Evolutionary conservation across 2,888 invertebrate genomes (phyloP), one percentile per base, ranked within the genome.

Genomic region (Thecocarcelia acutangulata): DNA sequence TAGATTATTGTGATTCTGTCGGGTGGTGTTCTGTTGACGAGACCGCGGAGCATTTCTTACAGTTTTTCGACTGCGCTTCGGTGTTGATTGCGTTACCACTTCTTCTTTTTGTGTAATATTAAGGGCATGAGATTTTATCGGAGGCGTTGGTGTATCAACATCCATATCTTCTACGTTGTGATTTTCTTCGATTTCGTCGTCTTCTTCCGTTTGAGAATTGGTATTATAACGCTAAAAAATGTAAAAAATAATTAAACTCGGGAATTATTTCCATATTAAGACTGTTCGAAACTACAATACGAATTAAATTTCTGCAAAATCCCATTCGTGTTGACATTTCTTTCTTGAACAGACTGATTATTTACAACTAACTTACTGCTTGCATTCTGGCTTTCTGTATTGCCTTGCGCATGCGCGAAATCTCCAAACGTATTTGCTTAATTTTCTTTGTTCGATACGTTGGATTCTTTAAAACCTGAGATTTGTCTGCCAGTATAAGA

Each of bases 401-500:
- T 0, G 84, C 80, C 72, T 91, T 92, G 61, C 92, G 92, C 83
- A 92, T 91, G 85, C 92, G 92, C 3, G 92, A 91, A 46, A 94
- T 92, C 88, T 94, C 93, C 64, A 91, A 87, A 52, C 93, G 91
- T 44, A 93, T 92, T 48, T 92, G 88, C 85, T 93, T 93, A 1
- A 93, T 91, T 54, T 93, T 91, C 88, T 93, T 93, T 37, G 92
- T 92, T 74, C 93, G 90, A 13, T 93, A 92, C 21, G 91, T 87
- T 17, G 92, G 92, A 86, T 93, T 93, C 84, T 93, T 93, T 8
- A 94, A 88, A n/a, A 91, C 91, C 86, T 93, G 93, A 72, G 93
- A 93, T 87, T 93, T 93, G 83, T 93, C 93, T 83, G 94, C 90
- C 42, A 94, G 91, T 80, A 93, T 93, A 73, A 94, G 92, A 58